These are phyloP conservation scores for Microcebus lehilahytsara DNA, from an alignment of 2,113 vertebrate species.

Conservation along the genomic window DNA sequence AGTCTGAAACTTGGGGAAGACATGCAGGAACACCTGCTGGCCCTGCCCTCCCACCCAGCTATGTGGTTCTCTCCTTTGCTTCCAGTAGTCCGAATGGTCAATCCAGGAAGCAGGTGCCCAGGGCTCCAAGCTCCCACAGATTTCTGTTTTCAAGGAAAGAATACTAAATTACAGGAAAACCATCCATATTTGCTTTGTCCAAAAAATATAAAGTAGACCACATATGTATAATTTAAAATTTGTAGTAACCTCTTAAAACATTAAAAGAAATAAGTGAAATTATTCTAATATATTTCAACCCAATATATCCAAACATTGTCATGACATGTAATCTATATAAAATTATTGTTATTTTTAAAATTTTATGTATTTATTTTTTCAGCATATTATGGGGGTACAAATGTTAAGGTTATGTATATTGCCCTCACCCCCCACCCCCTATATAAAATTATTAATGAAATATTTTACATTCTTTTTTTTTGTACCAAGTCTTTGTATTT, in stretches of 20 bases:
- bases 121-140: neutral
- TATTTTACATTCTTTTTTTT: neutral
- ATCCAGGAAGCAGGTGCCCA: neutral
- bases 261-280: neutral
- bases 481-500: neutral
- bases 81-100: neutral
- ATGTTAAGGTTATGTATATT: too few species aligned
- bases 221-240: neutral
- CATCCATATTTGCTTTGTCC: neutral
- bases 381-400: too few species aligned
- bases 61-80: neutral
- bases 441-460: neutral
- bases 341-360: neutral
- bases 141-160: neutral
- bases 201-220: neutral
- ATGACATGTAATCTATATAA: neutral
- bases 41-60: neutral
- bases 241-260: neutral
- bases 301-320: neutral
- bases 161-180: neutral
- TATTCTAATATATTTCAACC: slow-evolving; percentile 3
- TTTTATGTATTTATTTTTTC: too few species aligned
- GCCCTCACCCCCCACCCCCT: too few species aligned
- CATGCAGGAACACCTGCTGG: neutral
- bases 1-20: neutral